phyloP scores from a whole-genome alignment of 2,113 vertebrate species.

The Lutjanus erythropterus region DNA sequence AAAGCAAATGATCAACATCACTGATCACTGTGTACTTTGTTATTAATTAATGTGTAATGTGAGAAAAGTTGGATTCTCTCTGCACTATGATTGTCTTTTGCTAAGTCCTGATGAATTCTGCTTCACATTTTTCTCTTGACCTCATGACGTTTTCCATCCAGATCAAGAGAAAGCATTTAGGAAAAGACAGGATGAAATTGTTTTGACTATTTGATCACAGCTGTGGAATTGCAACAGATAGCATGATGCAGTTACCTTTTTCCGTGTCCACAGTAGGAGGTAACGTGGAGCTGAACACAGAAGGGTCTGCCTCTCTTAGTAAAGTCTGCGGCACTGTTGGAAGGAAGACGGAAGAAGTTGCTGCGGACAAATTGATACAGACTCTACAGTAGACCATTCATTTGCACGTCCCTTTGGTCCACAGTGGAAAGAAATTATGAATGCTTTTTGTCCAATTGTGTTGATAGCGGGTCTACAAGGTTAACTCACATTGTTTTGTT shows the following conservation, averaged over 20 bases:
- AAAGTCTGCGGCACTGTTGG: slow-evolving; percentile 79
- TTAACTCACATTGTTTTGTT: slow-evolving; percentile 40
- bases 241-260: slow-evolving; percentile 52
- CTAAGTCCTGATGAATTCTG: too few relatives aligned
- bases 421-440: not conserved
- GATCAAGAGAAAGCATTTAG: too few relatives aligned
- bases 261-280: slow-evolving; percentile 58
- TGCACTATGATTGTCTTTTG: too few relatives aligned
- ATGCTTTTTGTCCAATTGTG: slow-evolving; percentile 17
- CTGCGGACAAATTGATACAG: not conserved
- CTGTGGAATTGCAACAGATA: not conserved
- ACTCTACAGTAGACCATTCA: not conserved
- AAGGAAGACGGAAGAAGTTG: slow-evolving; percentile 15
- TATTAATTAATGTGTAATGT: too few relatives aligned
- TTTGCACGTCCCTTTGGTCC: not conserved
- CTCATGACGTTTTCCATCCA: too few relatives aligned
- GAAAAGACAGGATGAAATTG: too few relatives aligned
- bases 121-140: too few relatives aligned
- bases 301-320: slow-evolving; percentile 81
- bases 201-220: too few relatives aligned
- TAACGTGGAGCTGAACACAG: slow-evolving; percentile 65
- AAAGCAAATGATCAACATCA: too few relatives aligned
- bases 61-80: too few relatives aligned
- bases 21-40: too few relatives aligned
- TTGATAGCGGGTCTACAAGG: slow-evolving; percentile 11